These are phyloP conservation scores for Liparis tanakae DNA, from an alignment of 2,797 vertebrate genomes.

Conservation along the genomic window DNA sequence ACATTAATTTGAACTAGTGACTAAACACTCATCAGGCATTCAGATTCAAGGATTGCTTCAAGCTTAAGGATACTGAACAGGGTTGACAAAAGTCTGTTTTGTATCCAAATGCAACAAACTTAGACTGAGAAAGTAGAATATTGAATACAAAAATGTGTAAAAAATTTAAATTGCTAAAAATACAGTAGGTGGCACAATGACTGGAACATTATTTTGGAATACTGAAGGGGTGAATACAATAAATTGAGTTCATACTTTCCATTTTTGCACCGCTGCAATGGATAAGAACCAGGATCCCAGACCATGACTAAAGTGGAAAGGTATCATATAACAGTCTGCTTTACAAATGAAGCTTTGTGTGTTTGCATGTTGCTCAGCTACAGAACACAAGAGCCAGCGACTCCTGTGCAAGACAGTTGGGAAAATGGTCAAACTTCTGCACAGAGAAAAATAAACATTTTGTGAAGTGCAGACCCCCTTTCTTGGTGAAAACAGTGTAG, in stretches of 20 bases:
- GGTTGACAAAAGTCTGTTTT: slow-evolving; percentile 1
- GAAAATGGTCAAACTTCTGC: slow-evolving; percentile 67
- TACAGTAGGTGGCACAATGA: slow-evolving; percentile 28
- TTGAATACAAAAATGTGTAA: neutral
- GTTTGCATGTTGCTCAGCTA: slow-evolving; percentile 86
- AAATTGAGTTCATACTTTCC: slow-evolving; percentile 74
- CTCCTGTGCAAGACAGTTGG: slow-evolving; percentile 61
- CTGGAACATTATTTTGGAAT: slow-evolving; percentile 64
- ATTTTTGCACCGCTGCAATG: slow-evolving; percentile 67
- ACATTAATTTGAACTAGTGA: neutral
- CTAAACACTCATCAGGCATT: slow-evolving; percentile 5
- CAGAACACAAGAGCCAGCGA: slow-evolving; percentile 67
- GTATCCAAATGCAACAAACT: slow-evolving; percentile 14
- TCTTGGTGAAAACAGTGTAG: slow-evolving; percentile 64
- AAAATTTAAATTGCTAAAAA: slow-evolving; percentile 29
- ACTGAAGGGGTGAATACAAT: slow-evolving; percentile 60
- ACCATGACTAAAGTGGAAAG: slow-evolving; percentile 77
- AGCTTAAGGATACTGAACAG: slow-evolving; percentile 12
- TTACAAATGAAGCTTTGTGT: slow-evolving; percentile 83
- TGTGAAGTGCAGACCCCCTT: slow-evolving; percentile 64
- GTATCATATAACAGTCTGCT: slow-evolving; percentile 81
- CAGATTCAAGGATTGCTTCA: slow-evolving; percentile 5
- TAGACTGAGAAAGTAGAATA: neutral
- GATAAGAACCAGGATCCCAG: slow-evolving; percentile 76
- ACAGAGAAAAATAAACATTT: slow-evolving; percentile 69